A percentile compares a stretch with the other conserved stretches of the same genome.
Evolutionary conservation across 2,113 vertebrate genomes (phyloP).

Genomic region (Coptodon bakossiorum): DNA sequence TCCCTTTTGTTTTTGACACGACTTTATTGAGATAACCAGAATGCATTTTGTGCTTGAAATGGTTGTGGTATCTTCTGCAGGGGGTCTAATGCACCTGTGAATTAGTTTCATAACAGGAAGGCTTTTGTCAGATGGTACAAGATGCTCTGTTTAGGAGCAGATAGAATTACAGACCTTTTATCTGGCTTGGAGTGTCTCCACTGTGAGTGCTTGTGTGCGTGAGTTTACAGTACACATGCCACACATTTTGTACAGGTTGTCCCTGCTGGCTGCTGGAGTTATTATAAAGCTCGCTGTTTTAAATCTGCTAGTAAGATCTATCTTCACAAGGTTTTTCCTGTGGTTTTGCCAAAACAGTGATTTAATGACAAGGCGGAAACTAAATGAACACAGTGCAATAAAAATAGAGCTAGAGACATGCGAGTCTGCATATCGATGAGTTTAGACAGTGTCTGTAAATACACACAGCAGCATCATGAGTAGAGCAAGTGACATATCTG

Average conservation of each 20-base stretch:
- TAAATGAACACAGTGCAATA: not conserved
- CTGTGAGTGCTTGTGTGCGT: not conserved
- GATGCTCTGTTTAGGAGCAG: constrained; percentile 3
- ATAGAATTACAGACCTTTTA: constrained; percentile 29
- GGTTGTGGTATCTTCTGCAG: not conserved
- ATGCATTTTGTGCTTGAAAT: not conserved
- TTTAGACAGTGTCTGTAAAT: not conserved
- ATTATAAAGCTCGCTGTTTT: not conserved
- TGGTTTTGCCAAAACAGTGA: not conserved
- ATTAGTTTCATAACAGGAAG: constrained; percentile 1
- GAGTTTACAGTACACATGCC: not conserved
- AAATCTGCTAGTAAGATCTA: not conserved
- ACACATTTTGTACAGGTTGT: constrained; percentile 39
- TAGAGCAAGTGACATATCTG: not conserved
- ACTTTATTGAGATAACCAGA: not conserved
- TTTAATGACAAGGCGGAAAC: not conserved
- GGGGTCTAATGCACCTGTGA: not conserved
- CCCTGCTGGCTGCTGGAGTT: not conserved
- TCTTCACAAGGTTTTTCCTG: constrained; percentile 14
- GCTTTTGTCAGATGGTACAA: constrained; percentile 18
- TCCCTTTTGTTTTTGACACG: not conserved
- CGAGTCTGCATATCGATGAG: not conserved
- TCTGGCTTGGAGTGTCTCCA: not conserved
- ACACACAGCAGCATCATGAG: not conserved
- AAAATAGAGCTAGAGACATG: not conserved